These are phyloP conservation scores for Ericerus pela DNA, from an alignment of 1,140 invertebrate genomes.

Conservation along the genomic window DNA sequence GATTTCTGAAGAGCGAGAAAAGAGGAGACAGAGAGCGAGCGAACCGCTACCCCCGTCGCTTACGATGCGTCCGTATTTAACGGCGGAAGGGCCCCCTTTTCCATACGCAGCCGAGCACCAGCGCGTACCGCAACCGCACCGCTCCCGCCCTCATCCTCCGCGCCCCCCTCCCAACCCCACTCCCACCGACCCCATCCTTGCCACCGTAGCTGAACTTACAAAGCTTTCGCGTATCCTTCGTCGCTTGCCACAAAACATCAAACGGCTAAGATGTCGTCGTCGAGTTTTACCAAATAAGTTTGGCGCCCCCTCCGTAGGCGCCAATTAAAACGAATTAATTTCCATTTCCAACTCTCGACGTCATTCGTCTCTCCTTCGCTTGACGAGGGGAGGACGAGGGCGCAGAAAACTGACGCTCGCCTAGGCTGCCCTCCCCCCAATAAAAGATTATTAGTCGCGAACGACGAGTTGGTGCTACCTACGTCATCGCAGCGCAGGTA, in stretches of 20 bases:
- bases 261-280: slow-evolving; percentile 3
- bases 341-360: background rate
- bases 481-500: too few species aligned
- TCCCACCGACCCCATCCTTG: background rate
- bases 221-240: slow-evolving; percentile 7
- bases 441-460: too few species aligned
- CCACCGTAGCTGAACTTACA: background rate
- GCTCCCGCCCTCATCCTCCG: background rate
- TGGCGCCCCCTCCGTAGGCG: too few species aligned
- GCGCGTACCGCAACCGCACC: background rate
- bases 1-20: slow-evolving; percentile 16
- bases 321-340: slow-evolving; percentile 8
- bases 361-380: slow-evolving; percentile 4
- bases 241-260: slow-evolving; percentile 5
- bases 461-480: too few species aligned
- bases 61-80: too few species aligned
- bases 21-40: too few species aligned
- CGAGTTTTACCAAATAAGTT: too few species aligned
- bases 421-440: too few species aligned
- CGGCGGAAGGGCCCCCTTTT: background rate
- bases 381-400: too few species aligned
- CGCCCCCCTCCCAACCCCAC: slow-evolving; percentile 6
- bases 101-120: background rate
- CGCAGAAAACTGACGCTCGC: too few species aligned
- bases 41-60: too few species aligned